Evolutionary conservation across 2,113 vertebrate genomes (phyloP).

Genomic region (Oostethus manadensis): DNA sequence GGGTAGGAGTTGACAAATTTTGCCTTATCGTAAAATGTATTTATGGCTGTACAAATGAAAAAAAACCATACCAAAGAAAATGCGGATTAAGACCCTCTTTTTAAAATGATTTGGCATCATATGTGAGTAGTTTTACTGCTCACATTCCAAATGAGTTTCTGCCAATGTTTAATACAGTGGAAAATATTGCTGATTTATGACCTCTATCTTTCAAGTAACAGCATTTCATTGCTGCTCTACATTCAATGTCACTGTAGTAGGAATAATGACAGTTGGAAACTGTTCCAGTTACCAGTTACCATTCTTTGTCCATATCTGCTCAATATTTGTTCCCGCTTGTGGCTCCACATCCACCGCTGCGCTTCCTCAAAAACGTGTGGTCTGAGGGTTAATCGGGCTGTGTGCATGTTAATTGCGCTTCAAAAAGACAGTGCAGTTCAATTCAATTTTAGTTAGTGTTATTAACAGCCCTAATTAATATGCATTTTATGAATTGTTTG

Average conservation of each 20-base stretch:
- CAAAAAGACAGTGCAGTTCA: too few species aligned
- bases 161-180: background rate
- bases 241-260: background rate
- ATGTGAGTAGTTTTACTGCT: background rate
- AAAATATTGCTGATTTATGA: constrained; percentile 12
- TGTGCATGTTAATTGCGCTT: too few species aligned
- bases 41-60: constrained; percentile 1
- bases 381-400: too few species aligned
- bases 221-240: constrained; percentile 1
- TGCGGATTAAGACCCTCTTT: background rate
- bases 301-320: too few species aligned
- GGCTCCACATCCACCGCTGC: too few species aligned
- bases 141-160: background rate
- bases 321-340: too few species aligned
- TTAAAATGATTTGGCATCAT: background rate
- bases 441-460: too few species aligned
- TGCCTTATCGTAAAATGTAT: constrained; percentile 18
- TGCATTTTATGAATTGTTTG: too few species aligned
- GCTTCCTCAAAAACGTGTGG: too few species aligned
- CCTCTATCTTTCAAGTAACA: constrained; percentile 20
- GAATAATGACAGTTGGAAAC: background rate
- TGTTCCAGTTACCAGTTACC: too few species aligned
- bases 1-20: constrained; percentile 39
- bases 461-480: too few species aligned
- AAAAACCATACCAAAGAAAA: too few species aligned